Evolutionary conservation across 2,113 vertebrate species (phyloP).

Genomic region (Platycercus adscitus): DNA sequence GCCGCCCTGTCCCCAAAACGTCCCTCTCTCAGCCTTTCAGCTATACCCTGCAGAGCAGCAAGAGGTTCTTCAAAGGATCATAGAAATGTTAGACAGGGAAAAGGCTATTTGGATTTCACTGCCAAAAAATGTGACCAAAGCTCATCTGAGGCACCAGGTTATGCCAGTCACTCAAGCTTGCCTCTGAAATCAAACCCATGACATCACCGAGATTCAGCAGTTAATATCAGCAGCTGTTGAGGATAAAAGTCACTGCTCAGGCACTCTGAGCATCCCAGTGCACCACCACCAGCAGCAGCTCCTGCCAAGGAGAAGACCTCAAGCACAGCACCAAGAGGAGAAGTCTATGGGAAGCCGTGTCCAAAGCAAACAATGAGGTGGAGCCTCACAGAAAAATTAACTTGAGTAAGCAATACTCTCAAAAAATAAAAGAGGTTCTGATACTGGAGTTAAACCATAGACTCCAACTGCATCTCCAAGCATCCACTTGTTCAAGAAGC

Average conservation of each 20-base stretch:
- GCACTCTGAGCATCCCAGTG: neutral
- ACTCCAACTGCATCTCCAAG: neutral
- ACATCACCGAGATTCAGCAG: neutral
- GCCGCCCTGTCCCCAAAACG: neutral
- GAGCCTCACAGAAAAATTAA: neutral
- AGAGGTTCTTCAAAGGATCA: constrained; percentile 9
- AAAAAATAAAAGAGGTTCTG: neutral
- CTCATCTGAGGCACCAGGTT: constrained; percentile 26
- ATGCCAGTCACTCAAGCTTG: constrained; percentile 2
- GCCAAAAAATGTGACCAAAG: constrained; percentile 33
- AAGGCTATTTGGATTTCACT: neutral
- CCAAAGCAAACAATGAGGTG: fast-evolving
- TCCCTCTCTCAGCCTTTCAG: neutral
- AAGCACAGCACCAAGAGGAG: neutral
- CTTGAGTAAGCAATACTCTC: neutral
- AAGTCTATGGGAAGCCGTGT: neutral
- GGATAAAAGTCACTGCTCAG: constrained; percentile 48
- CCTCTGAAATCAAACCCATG: constrained; percentile 41
- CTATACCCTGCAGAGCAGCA: neutral
- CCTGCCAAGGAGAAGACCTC: neutral
- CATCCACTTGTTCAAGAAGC: neutral
- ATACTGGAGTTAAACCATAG: neutral
- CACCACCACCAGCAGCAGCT: neutral
- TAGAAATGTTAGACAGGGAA: neutral
- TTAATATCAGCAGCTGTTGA: constrained; percentile 58